Conservation (phyloP, 64 coral and sea anemone species). For the Acropora yongei region DNA sequence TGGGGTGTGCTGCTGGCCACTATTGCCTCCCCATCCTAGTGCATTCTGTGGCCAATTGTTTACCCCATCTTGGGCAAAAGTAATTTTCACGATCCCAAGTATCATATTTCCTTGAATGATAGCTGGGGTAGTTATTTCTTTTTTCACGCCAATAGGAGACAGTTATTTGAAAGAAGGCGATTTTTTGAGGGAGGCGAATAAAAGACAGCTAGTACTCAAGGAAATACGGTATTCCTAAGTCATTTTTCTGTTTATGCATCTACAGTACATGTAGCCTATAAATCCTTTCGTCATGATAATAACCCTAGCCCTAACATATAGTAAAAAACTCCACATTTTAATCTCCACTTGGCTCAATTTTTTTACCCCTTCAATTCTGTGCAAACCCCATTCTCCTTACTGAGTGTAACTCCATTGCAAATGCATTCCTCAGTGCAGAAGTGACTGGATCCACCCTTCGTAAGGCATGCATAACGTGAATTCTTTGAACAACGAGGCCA, state of each 20-base stretch:
- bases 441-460: neutral
- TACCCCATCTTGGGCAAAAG: neutral
- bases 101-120: constrained; percentile 14
- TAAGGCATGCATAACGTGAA: neutral
- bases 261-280: constrained; percentile 4
- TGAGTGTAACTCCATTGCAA: neutral
- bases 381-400: constrained; percentile 29
- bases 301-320: neutral
- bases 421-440: constrained; percentile 12
- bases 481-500: neutral
- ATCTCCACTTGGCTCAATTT: constrained; percentile 4
- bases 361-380: constrained; percentile 4
- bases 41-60: constrained; percentile 16
- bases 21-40: neutral
- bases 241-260: constrained; percentile 18
- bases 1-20: constrained; percentile 25
- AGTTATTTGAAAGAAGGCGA: constrained; percentile 21
- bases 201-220: constrained; percentile 13
- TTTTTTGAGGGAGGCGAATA: constrained; percentile 21
- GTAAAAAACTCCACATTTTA: constrained; percentile 19
- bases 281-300: constrained; percentile 2
- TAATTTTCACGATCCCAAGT: neutral
- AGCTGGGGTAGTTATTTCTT: neutral
- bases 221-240: constrained; percentile 25
- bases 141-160: constrained; percentile 6